Base-by-base conservation (phyloP, 2,797 vertebrate genomes). In the Crocodylus rhombifer region DNA sequence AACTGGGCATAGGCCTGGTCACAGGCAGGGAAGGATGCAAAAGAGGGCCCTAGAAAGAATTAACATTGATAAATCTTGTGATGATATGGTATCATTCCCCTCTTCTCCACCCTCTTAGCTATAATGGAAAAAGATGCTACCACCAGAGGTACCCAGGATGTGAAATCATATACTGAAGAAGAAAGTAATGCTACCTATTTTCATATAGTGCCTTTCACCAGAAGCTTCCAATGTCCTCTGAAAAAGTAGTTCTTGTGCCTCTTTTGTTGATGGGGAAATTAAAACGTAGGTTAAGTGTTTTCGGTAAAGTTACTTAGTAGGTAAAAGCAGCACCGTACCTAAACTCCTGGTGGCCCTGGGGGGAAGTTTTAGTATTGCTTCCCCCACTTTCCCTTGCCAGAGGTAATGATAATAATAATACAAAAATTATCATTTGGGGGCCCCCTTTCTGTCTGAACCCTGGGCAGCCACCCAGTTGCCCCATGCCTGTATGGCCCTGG, bases 1-100 rank as follows among this genome's bases (percentile, higher is more conserved):
- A 0, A 0, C 73, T 11, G 28, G 62, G 33, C 60, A 73, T 0
- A 82, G 20, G 14, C 60, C 73, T 55, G 18, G 13, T 20, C 57
- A 73, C 77, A 69, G 4, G 15, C n/a, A 92, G 77, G 77, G 91
- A 78, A 84, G 56, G 28, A 33, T 2, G 3, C 12, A 2, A 1
- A 56, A 84, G 36, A 25, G 17, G 58, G 51, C 10, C 16, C 21
- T n/a, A 15, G 58, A 56, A 90, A n/a, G 1, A 61, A 62, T 14
- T 65, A 86, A 33, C 7, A 62, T 64, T 42, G 21, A 80, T 10
- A 14, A 56, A 78, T 88, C 7, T 15, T 86, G 4, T 21, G 51
- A 61, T 6, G 18, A 4, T 25, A 80, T 84, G 18, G 4, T 82
- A 60, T 7, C 56, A 79, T 71, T 14, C 60, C 11, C 58, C 85